A percentile compares a stretch with the other conserved stretches of the same genome.
phyloP scores from a whole-genome alignment of 2,113 vertebrate genomes.

The Odontophorus gujanensis region DNA sequence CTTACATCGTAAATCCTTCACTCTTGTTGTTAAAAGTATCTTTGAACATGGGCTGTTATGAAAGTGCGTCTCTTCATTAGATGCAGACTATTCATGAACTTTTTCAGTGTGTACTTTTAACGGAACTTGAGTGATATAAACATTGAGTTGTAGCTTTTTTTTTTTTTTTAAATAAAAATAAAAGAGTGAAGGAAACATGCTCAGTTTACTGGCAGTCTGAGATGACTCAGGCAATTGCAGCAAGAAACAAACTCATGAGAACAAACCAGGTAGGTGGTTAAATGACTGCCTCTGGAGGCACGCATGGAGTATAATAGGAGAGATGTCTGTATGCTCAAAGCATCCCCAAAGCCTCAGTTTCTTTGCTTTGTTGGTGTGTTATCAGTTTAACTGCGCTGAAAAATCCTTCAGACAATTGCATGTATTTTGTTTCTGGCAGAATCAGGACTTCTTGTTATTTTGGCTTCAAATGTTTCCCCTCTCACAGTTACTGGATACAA shows the following conservation, averaged over 20 bases:
- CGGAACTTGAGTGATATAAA: slow-evolving; percentile 57
- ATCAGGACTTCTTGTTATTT: neutral
- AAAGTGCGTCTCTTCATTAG: slow-evolving; percentile 55
- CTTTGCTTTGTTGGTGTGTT: neutral
- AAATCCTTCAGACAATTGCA: neutral
- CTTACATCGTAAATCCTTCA: slow-evolving; percentile 44
- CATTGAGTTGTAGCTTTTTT: slow-evolving; percentile 49
- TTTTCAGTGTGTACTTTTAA: slow-evolving; percentile 40
- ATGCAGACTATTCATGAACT: slow-evolving; percentile 52
- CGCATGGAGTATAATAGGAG: neutral
- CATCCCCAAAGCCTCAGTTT: neutral
- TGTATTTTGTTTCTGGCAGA: neutral
- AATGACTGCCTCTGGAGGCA: neutral
- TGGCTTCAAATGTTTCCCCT: neutral
- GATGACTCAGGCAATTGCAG: neutral
- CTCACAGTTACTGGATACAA: neutral
- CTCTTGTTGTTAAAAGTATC: slow-evolving; percentile 56
- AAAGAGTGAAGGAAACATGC: neutral
- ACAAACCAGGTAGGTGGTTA: neutral
- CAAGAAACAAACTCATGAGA: neutral
- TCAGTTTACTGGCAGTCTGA: slow-evolving; percentile 7
- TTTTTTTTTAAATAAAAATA: neutral
- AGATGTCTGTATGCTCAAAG: neutral
- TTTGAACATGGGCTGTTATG: slow-evolving; percentile 37
- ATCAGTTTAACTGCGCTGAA: neutral